phyloP scores from a whole-genome alignment of 2,888 invertebrate species.

The Protodeltote pygarga region DNA sequence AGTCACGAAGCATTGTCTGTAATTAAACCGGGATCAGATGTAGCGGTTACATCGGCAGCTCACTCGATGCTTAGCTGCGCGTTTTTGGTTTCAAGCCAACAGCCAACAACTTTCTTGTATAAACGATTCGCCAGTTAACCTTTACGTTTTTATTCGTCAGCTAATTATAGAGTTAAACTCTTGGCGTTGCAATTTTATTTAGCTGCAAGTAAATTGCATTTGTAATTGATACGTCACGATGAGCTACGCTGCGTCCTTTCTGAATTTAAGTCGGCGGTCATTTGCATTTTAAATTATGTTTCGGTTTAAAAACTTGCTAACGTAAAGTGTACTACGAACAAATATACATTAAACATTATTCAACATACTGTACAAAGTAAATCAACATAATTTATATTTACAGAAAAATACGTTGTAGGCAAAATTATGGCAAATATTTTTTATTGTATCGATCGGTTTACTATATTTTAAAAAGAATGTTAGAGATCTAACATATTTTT shows the following conservation, averaged over 20 bases:
- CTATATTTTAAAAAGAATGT: no score
- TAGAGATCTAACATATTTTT: no score
- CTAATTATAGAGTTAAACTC: slow-evolving; percentile 49
- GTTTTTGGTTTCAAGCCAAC: slow-evolving; percentile 79
- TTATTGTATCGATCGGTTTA: no score
- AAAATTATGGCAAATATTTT: background rate
- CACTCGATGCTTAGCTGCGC: slow-evolving; percentile 62
- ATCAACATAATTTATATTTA: slow-evolving; percentile 17
- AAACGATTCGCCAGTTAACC: slow-evolving; percentile 74
- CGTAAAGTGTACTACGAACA: slow-evolving; percentile 15
- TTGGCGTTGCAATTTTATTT: slow-evolving; percentile 31
- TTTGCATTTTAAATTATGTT: slow-evolving; percentile 35
- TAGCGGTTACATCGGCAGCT: slow-evolving; percentile 56
- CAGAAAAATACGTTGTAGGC: slow-evolving; percentile 11
- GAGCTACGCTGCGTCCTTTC: slow-evolving; percentile 15
- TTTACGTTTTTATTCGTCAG: slow-evolving; percentile 62
- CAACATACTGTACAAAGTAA: background rate
- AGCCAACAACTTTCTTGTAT: slow-evolving; percentile 75
- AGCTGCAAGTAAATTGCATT: slow-evolving; percentile 25
- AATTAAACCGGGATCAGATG: slow-evolving; percentile 80
- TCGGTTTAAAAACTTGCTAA: slow-evolving; percentile 22
- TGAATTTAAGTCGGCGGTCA: slow-evolving; percentile 14
- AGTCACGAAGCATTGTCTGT: slow-evolving; percentile 63
- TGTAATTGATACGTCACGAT: slow-evolving; percentile 38
- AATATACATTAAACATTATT: slow-evolving; percentile 29